Evolutionary conservation across 2,797 vertebrate genomes (phyloP).

Genomic region (Rhodeus uyekii): DNA sequence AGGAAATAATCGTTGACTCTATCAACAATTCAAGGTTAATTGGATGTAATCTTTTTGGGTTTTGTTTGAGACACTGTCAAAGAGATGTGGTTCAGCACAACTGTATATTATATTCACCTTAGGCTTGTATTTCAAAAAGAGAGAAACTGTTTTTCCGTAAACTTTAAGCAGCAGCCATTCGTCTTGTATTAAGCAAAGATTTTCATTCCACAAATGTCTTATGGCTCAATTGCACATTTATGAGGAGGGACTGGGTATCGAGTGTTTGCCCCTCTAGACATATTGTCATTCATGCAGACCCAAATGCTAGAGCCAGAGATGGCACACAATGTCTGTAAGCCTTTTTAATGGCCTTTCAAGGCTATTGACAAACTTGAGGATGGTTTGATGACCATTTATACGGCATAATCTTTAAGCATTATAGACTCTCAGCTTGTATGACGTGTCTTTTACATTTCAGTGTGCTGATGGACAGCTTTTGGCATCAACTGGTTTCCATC

Average conservation of each 20-base stretch:
- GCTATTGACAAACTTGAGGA: slow-evolving; percentile 13
- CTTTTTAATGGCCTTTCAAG: slow-evolving; percentile 25
- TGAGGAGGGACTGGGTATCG: not conserved
- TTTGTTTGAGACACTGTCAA: not conserved
- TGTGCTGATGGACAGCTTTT: not conserved
- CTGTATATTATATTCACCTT: not conserved
- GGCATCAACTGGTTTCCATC: not conserved
- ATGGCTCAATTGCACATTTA: not conserved
- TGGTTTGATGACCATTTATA: not conserved
- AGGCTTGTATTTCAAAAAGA: not conserved
- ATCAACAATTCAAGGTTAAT: not conserved
- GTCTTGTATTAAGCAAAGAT: not conserved
- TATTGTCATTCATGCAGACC: slow-evolving; percentile 5
- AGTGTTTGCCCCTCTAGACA: not conserved
- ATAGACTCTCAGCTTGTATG: not conserved
- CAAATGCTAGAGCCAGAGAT: not conserved
- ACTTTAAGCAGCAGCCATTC: not conserved
- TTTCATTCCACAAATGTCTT: not conserved
- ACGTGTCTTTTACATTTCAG: not conserved
- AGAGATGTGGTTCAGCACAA: not conserved
- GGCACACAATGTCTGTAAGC: slow-evolving; percentile 33
- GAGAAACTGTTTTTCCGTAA: not conserved
- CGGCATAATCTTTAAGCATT: not conserved
- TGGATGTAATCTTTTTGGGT: not conserved
- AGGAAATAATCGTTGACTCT: not conserved